Evolutionary conservation across 2,113 vertebrate species (phyloP), one percentile per base, ranked within the genome.

Genomic region (Scophthalmus maximus): DNA sequence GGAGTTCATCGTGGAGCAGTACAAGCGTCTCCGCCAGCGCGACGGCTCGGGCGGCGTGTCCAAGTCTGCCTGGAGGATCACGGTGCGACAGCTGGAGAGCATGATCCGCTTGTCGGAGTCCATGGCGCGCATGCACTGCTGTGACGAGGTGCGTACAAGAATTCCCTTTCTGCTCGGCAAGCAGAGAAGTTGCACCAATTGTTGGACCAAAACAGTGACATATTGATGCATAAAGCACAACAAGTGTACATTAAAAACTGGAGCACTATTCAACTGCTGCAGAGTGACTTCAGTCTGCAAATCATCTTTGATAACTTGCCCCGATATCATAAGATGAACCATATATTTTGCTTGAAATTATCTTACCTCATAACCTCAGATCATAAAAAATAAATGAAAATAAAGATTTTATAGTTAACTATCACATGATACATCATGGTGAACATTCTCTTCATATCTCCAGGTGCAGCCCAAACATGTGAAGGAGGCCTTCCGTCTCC

Each of bases 61-160:
- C 59, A 98, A 96, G 81, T 99, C 98, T 0, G 95, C 97, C 0
- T 99, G 98, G 97, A 95, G 98, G 60, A 99, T 99, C 75, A 99
- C 97, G 0, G 98, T 99, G 38, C 85, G 98, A 0, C 98, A 99
- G 91, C 80, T 98, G 72, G 98, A 99, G 83, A 99, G 97, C 91
- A 97, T 99, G 97, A 99, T 99, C 81, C 96, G 97, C 7, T 94
- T 99, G 0, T 99, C 97, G 0, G 98, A 99, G 92, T 94, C 92
- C 32, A 99, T 99, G 98, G 97, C 97, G 8, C 94, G 97, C 5
- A 99, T 99, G 97, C 97, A 99, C 92, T 99, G 98, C 92, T 98
- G 96, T 30, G 98, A 99, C 25, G 97, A 99, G 96, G 97, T 98
- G 82, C 1, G 79, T 32, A 8, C 47, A 0, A 32, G 15, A 30